Percentiles rank a stretch among this genome's conserved stretches.
These are phyloP conservation scores for Ditylenchus dipsaci DNA, from an alignment of 1,140 invertebrate genomes.

Conservation along the genomic window DNA sequence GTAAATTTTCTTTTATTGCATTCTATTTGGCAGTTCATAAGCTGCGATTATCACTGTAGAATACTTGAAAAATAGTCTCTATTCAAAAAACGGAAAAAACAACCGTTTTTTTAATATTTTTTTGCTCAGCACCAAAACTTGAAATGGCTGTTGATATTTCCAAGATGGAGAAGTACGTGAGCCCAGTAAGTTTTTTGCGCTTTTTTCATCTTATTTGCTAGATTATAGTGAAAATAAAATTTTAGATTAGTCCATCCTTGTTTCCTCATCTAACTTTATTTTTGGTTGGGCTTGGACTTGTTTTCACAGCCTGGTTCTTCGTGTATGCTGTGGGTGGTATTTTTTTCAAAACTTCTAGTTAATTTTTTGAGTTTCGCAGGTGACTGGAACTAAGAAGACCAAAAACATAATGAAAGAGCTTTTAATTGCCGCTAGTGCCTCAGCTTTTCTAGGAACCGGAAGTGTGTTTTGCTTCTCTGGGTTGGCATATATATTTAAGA, in stretches of 20 bases:
- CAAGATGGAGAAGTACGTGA: slow-evolving; percentile 44
- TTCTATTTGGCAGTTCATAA: too few species aligned
- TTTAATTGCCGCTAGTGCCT: slow-evolving; percentile 80
- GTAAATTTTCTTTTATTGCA: too few species aligned
- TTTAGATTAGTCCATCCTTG: slow-evolving; percentile 85
- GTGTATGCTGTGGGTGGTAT: slow-evolving; percentile 64
- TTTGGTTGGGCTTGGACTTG: slow-evolving; percentile 85
- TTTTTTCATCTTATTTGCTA: not conserved
- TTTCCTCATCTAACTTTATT: slow-evolving; percentile 87
- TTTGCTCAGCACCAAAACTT: not conserved
- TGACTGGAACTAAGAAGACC: slow-evolving; percentile 85
- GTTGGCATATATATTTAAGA: slow-evolving; percentile 90
- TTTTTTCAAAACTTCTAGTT: not conserved
- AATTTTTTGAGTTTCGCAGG: slow-evolving; percentile 59
- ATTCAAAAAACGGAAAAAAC: too few species aligned
- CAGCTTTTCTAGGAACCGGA: slow-evolving; percentile 90
- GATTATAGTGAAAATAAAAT: slow-evolving; percentile 67
- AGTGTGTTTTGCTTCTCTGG: slow-evolving; percentile 88
- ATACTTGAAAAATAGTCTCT: too few species aligned
- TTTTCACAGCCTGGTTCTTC: slow-evolving; percentile 98
- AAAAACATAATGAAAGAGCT: slow-evolving; percentile 86
- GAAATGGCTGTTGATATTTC: slow-evolving; percentile 45
- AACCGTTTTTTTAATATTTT: not conserved
- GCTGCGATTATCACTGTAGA: too few species aligned
- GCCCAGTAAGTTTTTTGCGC: slow-evolving; percentile 30